Base-by-base conservation (phyloP, 2,888 invertebrate species). In the Spatulosminthurus flaviceps region DNA sequence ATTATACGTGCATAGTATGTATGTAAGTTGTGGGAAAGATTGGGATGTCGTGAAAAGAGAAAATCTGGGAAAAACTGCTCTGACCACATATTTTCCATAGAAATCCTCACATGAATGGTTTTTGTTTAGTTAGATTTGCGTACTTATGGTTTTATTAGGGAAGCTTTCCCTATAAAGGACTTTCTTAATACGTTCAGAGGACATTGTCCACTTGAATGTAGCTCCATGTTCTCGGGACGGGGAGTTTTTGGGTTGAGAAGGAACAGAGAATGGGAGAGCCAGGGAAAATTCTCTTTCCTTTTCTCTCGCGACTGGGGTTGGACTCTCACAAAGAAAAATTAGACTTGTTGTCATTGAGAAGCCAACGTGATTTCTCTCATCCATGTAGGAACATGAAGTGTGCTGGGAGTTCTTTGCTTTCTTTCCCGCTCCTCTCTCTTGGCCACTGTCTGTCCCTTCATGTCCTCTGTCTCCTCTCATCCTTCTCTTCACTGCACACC, bases 241-340 rank as follows among this genome's bases (percentile, higher is more conserved):
- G 13, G 21, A 64, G 13, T 21, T 26, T 21, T 2, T 21, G 0
- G 26, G 21, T 21, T 24, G 24, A 22, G 11, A 22, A 9, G 22
- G 9, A 2, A 64, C 1, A 19, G 22, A 26, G 64, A 64, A 9
- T 21, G 22, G 22, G 64, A 64, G 26, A 22, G 21, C 26, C 1
- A 13, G 22, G 26, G 26, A 64, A 64, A 64, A 64, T 64, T 64
- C 24, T 2, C 26, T 73, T 51, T 73, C 28, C 42, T 16, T 51
- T 16, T 70, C 41, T 43, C 71, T 22, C n/a, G 4, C 4, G 60
- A 9, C 21, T 9, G 42, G 22, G 70, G 21, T n/a, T 21, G 70
- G 21, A 41, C 42, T n/a, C n/a, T 71, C 22, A 71, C 34, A 71
- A 71, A 71, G 70, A 71, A 71, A 71, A 71, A 71, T 71, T 71